Base-by-base conservation (phyloP, 2,888 invertebrate genomes). In the Trachelus troglodyta region DNA sequence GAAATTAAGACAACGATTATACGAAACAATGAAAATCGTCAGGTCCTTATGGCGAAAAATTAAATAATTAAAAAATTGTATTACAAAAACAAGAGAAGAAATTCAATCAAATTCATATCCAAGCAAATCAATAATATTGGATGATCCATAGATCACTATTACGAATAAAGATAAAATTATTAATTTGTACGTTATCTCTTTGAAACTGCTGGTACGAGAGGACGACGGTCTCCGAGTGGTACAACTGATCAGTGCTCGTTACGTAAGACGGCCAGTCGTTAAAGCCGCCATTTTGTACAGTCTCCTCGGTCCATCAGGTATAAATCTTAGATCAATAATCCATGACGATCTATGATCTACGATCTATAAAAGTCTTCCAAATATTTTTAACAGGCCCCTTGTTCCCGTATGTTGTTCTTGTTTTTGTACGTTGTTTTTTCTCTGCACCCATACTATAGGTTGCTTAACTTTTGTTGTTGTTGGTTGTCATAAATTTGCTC, bases 191-290 rank as follows among this genome's bases (percentile, higher is more conserved):
- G 56, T 56, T 56, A 56, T 23, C 15, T 56, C 56, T 23, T 56
- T 9, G 23, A 23, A 23, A 23, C 75, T 79, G 80, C 77, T 77
- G 74, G 68, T 33, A 81, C 81, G 78, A 80, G 81, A 82, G 79
- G 81, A 81, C 81, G 81, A 78, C 82, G 83, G 82, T 85, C 85
- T 85, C 83, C 79, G 84, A 84, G 84, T 86, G 88, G 86, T 87
- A 87, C 87, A 83, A 81, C 85, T 87, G 86, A 87, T 88, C 86
- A 80, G 83, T 81, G 81, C 85, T 86, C 82, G 85, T 88, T 88
- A 87, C 87, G 87, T 85, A 88, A 87, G 83, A 71, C 23, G 23
- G 23, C 9, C 56, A 56, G 23, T 56, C 56, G 4, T 23, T 56
- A 56, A 23, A 23, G 56, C 9, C 56, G 56, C 56, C 56, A 56